Evolutionary conservation across 2,113 vertebrate genomes (phyloP).

Genomic region (Daubentonia madagascariensis): DNA sequence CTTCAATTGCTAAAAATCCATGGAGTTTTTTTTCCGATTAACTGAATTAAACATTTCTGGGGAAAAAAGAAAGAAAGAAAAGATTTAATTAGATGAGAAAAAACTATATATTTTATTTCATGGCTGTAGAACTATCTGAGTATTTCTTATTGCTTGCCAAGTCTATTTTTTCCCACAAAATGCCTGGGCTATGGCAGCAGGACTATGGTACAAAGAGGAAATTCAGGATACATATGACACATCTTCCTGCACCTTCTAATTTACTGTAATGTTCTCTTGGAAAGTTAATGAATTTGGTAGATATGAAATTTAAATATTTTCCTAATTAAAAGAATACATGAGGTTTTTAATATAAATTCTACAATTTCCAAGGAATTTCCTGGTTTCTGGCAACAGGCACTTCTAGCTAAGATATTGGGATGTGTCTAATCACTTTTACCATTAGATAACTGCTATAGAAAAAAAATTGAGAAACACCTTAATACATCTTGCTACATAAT

Average conservation of each 20-base stretch:
- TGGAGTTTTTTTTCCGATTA: conserved; percentile 65
- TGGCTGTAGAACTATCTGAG: not conserved
- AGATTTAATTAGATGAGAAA: conserved; percentile 19
- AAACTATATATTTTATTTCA: not conserved
- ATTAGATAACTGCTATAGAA: not conserved
- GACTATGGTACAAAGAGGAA: not conserved
- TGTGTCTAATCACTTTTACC: not conserved
- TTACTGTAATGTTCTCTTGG: not conserved
- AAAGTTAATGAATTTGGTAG: not conserved
- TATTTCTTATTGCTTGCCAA: not conserved
- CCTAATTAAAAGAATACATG: not conserved
- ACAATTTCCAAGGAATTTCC: not conserved
- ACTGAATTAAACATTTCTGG: conserved; percentile 81
- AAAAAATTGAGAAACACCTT: not conserved
- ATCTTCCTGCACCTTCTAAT: not conserved
- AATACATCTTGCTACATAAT: not conserved
- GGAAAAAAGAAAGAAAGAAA: conserved; percentile 57
- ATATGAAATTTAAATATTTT: not conserved
- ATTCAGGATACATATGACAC: not conserved
- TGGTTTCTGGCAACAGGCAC: not conserved
- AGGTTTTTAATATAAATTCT: not conserved
- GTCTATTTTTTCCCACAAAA: not conserved
- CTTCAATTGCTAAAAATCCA: conserved; percentile 82
- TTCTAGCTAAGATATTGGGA: not conserved
- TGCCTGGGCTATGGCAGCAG: not conserved